Evolutionary conservation across 1,140 invertebrate species (phyloP), one percentile per base, ranked within the genome.

Genomic region (Euschistus heros): DNA sequence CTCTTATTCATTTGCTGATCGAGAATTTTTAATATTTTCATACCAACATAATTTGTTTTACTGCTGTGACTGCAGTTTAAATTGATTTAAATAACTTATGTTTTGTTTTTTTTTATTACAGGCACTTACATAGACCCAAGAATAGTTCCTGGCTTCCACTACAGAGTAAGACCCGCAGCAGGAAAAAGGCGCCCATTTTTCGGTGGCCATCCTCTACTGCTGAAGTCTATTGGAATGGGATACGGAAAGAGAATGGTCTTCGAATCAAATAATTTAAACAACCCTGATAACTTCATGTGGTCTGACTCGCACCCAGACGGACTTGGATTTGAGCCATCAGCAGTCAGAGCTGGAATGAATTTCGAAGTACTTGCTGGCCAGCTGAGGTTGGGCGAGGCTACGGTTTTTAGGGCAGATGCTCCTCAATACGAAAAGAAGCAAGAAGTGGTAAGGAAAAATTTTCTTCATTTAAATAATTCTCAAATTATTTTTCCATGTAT

Each of bases 231-330:
- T 65, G 87, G 87, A 2, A 80, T 84, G 75, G 87, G 88, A 20
- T 90, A 89, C 71, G 87, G 85, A 10, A 88, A 89, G 71, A 77
- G 86, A 27, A 76, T 90, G 24, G 88, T 86, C 8, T 89, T 90
- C 74, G 63, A 18, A 26, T 50, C 73, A 3, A 72, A 77, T 6
- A 81, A 79, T 37, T 73, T 83, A 20, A 84, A 87, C 68, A 75
- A 79, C 24, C 82, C 84, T 63, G 80, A 82, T 68, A 85, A 86
- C 73, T 85, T 80, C 71, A 85, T 90, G 72, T 89, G 86, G 86
- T 87, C 86, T n/a, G 88, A 90, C 74, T 87, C 83, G 52, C 81
- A 85, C 71, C 80, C 84, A 2, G 84, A 86, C 68, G 87, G 88
- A 13, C 47, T 84, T 65, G 87, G 84, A 24, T 82, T 90, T 72